Evolutionary conservation across 2,113 vertebrate species (phyloP).

Genomic region (Calyptommatus sinebrachiatus): DNA sequence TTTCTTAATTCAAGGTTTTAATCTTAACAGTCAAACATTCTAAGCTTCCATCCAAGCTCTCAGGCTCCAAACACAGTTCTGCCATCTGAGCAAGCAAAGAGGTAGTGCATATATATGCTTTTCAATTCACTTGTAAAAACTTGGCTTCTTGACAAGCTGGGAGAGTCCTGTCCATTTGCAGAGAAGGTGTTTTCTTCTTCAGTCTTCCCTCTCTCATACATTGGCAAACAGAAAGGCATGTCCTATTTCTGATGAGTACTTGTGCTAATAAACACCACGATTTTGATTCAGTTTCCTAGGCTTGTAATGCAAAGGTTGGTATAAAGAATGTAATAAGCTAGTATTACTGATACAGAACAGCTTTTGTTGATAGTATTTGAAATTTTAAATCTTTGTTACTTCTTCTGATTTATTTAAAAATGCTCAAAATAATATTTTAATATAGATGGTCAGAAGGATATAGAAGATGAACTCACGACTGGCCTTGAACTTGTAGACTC

Average conservation of each 20-base stretch:
- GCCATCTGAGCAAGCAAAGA: too few relatives aligned
- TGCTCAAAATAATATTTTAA: conserved; percentile 39
- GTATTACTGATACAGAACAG: background rate
- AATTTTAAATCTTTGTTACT: background rate
- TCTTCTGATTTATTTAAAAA: background rate
- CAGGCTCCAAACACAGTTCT: too few relatives aligned
- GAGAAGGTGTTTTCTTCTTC: too few relatives aligned
- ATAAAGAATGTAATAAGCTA: background rate
- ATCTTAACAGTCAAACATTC: too few relatives aligned
- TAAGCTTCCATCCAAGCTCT: too few relatives aligned
- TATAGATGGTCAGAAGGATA: conserved; percentile 94
- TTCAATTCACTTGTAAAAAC: too few relatives aligned
- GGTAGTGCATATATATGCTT: too few relatives aligned
- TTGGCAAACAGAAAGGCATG: background rate
- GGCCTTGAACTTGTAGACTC: conserved; percentile 97
- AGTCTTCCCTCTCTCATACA: too few relatives aligned
- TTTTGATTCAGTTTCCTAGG: background rate
- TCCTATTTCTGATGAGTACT: background rate
- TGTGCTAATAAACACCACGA: background rate
- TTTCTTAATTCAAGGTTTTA: too few relatives aligned
- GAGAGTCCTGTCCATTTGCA: too few relatives aligned
- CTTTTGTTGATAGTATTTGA: conserved; percentile 1
- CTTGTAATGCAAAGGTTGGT: background rate
- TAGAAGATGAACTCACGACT: conserved; percentile 97
- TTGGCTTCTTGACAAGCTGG: too few relatives aligned